Base-by-base conservation (phyloP, 2,888 invertebrate species). In the Aromia moschata region DNA sequence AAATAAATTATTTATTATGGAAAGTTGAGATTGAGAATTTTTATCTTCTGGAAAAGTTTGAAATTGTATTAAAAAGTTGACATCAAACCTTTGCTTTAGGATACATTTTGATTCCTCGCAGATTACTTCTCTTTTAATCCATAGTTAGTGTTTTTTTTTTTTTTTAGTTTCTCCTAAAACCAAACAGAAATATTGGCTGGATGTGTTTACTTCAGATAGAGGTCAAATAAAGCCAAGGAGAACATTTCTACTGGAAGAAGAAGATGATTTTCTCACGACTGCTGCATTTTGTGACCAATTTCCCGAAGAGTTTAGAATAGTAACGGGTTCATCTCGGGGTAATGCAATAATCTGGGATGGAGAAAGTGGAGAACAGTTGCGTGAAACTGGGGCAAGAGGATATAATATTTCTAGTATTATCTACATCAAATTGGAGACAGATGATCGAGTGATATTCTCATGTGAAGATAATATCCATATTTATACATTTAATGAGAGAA, bases 141-240 rank as follows among this genome's bases (percentile, higher is more conserved):
- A 37, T 14, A 12, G 12, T 30, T 33, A 7, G n/a, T 11, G 12
- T 49, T 25, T 7, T 25, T 5, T 25, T 25, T 25, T 25, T 25
- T 1, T 60, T 64, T 36, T 56, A 64, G 72, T 60, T 10, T 79
- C 79, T 1, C 80, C 81, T 0, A 73, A 74, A 46, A 68, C 73
- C n/a, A 74, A 74, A 44, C 81, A 81, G 60, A 60, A 67, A 10
- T 62, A 68, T 33, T 78, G 79, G 75, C 71, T 70, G 44, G 75
- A 74, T 52, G 73, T 79, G 49, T 74, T 77, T 58, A 75, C 74
- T 1, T 71, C 70, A 30, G 75, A 72, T 56, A 64, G 65, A 12
- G 68, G 64, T 16, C 70, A 58, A 62, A 70, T 30, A 60, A 67
- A 31, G 16, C 65, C 60, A 25, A 57, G 31, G 12, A 64, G 41